Base-by-base conservation (phyloP, 2,888 invertebrate genomes). In the Meliscaeva auricollis region DNA sequence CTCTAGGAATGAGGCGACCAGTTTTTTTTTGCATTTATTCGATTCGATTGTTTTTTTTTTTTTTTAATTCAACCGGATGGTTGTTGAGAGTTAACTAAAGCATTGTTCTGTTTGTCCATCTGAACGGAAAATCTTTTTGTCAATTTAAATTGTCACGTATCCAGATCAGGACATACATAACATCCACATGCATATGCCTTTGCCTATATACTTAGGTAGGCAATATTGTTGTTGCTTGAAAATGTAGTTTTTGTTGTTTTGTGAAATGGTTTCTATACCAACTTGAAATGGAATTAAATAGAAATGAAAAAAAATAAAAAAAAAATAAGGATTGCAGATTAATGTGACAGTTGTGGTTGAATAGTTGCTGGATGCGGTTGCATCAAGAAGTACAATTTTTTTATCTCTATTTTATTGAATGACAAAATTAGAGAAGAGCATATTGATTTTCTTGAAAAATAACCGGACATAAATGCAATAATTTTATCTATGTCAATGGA, bases 61-160 rank as follows among this genome's bases (percentile, higher is more conserved):
- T 68, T 64, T 76, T 76, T 44, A 41, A 54, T 41, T 50, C 38
- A 22, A 66, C 20, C 44, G 66, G 22, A 52, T 60, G 58, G 32
- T 38, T 54, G 66, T 54, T 56, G 56, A 32, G 72, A 76, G 77
- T 60, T 58, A 73, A 68, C 68, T 73, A 68, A 68, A 73, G 77
- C 73, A 78, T 64, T 74, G 73, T 64, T 46, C 62, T 54, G 41
- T 56, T 52, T 54, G 62, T 54, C 68, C 46, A 82, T 76, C 66
- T 66, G 70, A 38, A 50, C 26, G 68, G 78, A 48, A 69, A 83
- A 74, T 78, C 78, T 78, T 84, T 75, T 79, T 75, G 75, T 75
- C 79, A 75, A 84, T 84, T 84, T 84, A 84, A 84, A 84, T 84
- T 79, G 84, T 79, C 79, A 79, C 70, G 77, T 68, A 20, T 48